Base-by-base conservation (phyloP, 2,888 invertebrate genomes). In the Chaetogeoica ovagalla region DNA sequence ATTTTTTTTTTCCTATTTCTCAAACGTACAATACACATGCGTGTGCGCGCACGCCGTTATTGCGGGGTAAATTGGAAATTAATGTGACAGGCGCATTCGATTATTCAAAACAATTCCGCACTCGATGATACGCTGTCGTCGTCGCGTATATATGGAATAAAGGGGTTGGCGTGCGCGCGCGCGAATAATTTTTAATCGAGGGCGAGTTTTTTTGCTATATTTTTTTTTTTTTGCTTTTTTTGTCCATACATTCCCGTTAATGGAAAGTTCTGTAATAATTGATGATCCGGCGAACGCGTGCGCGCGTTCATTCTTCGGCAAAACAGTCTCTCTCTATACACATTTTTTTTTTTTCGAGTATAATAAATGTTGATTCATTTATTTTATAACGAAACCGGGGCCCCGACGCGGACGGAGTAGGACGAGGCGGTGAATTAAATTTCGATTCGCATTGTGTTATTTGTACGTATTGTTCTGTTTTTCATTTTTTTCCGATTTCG, bases 231-330 rank as follows among this genome's bases (percentile, higher is more conserved):
- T 59, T 60, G 48, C 30, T 39, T 72, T 60, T 55, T 39, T 59
- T 30, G 30, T 68, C 57, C 57, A 17, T 62, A 77, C 77, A 69
- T 39, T 9, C 52, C 48, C 77, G 77, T 69, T 77, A 77, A 77
- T 77, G 77, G 77, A 77, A 77, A 77, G 62, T 70, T 62, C 77
- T 62, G 69, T 69, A 77, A 77, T 77, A 77, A 77, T 77, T 77
- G 77, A 77, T 77, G 77, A 77, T 77, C 48, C 59, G 69, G 65
- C 43, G 39, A n/a, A 65, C 30, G 63, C 30, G 65, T 13, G 65
- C 65, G 60, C 13, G 5, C 55, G 59, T 2, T 23, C 11, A 60
- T 23, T 11, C 39, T 30, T 30, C 30, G 30, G 30, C 30, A 30
- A 30, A 30, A 30, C 30, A 30, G 30, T 30, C 30, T 30, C 30